phyloP scores from a whole-genome alignment of 1,140 invertebrate genomes.

The Bombyx mandarina region DNA sequence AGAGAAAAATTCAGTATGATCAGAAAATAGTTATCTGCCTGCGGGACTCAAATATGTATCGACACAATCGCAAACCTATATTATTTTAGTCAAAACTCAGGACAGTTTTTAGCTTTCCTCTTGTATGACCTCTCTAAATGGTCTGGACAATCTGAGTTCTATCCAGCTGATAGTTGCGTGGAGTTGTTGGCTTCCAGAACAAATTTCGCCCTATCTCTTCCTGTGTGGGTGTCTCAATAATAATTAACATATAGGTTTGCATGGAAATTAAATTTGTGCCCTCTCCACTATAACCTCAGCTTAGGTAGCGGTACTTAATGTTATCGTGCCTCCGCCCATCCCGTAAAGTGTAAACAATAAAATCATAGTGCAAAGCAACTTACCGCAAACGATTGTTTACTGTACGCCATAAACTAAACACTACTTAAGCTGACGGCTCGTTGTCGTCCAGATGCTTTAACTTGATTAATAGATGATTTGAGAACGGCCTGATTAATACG shows the following conservation, averaged over 20 bases:
- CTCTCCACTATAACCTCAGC: too few relatives aligned
- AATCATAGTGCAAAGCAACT: conserved; percentile 43
- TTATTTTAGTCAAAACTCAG: not conserved
- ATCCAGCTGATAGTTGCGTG: not conserved
- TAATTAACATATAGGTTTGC: too few relatives aligned
- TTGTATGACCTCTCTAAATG: not conserved
- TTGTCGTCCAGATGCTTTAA: conserved; percentile 65
- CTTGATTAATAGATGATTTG: conserved; percentile 66
- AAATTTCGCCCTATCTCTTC: too few relatives aligned
- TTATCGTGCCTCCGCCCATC: conserved; percentile 1
- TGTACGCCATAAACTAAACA: conserved; percentile 52
- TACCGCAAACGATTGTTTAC: conserved; percentile 60
- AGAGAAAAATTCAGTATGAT: too few relatives aligned
- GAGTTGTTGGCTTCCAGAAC: too few relatives aligned
- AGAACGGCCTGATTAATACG: conserved; percentile 54
- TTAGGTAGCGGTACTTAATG: too few relatives aligned
- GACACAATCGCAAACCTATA: too few relatives aligned
- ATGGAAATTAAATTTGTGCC: too few relatives aligned
- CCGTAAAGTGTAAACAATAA: conserved; percentile 34
- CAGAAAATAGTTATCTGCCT: too few relatives aligned
- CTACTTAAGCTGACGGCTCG: conserved; percentile 60
- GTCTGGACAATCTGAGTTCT: not conserved
- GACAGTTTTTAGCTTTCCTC: not conserved
- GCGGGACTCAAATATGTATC: too few relatives aligned
- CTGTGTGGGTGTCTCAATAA: too few relatives aligned